Conservation (phyloP, 2,113 vertebrate species). For the Tautogolabrus adspersus region DNA sequence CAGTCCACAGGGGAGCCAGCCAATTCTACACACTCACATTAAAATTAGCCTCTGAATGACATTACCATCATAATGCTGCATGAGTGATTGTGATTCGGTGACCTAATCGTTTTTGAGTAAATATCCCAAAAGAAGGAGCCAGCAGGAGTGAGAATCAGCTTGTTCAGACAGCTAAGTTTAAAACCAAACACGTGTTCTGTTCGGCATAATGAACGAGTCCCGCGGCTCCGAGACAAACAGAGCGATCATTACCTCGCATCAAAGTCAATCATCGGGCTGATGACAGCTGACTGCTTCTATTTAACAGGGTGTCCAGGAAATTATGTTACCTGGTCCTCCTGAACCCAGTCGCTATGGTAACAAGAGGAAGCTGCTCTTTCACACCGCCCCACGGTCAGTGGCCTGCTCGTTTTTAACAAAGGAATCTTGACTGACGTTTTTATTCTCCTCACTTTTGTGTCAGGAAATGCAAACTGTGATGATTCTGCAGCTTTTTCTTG, state of each 20-base stretch:
- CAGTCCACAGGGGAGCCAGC: slow-evolving; percentile 67
- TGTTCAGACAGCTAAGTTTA: slow-evolving; percentile 34
- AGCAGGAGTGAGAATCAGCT: slow-evolving; percentile 2
- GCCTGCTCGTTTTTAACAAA: slow-evolving; percentile 15
- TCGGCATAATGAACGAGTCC: slow-evolving; percentile 33
- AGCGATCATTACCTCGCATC: slow-evolving; percentile 60
- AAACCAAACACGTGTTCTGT: slow-evolving; percentile 26
- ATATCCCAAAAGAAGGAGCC: slow-evolving; percentile 49
- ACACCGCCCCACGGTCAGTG: not conserved
- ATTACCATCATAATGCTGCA: slow-evolving; percentile 57
- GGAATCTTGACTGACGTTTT: slow-evolving; percentile 39
- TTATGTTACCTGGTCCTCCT: slow-evolving; percentile 32
- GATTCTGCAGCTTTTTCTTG: not conserved
- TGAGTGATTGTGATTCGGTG: slow-evolving; percentile 42
- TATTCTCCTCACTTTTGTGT: not conserved
- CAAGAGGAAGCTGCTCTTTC: slow-evolving; percentile 31
- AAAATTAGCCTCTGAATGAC: slow-evolving; percentile 50
- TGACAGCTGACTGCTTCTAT: slow-evolving; percentile 61
- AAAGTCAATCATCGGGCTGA: slow-evolving; percentile 56
- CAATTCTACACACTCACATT: slow-evolving; percentile 40
- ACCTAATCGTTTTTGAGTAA: slow-evolving; percentile 48
- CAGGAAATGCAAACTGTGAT: not conserved
- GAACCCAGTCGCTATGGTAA: slow-evolving; percentile 50
- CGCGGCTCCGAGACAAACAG: slow-evolving; percentile 33
- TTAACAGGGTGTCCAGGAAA: slow-evolving; percentile 33